These are phyloP conservation scores for Smittia aterrima DNA, from an alignment of 2,888 invertebrate genomes.

Conservation along the genomic window DNA sequence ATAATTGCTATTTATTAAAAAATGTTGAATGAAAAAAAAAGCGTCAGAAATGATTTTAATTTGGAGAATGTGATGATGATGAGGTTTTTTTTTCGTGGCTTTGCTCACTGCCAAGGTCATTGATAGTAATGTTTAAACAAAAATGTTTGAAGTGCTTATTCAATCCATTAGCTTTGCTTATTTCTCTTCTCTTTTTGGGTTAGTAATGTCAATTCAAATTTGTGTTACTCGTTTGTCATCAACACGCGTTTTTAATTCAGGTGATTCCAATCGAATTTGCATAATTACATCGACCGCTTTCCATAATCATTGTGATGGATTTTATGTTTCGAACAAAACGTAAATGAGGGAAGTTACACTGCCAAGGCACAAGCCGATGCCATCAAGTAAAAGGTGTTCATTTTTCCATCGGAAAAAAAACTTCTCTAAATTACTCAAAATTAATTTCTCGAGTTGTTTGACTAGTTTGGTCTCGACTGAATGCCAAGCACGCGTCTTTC, in stretches of 20 bases:
- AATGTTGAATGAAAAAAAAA: background rate
- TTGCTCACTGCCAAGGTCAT: constrained; percentile 13
- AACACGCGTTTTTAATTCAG: background rate
- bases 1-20: background rate
- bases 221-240: background rate
- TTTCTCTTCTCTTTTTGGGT: background rate
- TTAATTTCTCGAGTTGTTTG: background rate
- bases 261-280: background rate
- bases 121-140: background rate
- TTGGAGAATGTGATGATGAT: background rate
- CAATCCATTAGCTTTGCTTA: background rate
- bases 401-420: background rate
- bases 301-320: background rate
- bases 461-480: too few species aligned
- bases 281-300: background rate
- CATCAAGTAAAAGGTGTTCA: constrained; percentile 24
- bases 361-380: constrained; percentile 10
- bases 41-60: background rate
- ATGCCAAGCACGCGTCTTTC: too few species aligned
- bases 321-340: background rate
- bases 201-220: background rate
- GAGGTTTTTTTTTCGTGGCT: background rate
- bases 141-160: background rate
- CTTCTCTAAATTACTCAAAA: background rate
- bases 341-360: background rate